phyloP scores from a whole-genome alignment of 2,888 invertebrate species.

The Podotricha telesiphe region DNA sequence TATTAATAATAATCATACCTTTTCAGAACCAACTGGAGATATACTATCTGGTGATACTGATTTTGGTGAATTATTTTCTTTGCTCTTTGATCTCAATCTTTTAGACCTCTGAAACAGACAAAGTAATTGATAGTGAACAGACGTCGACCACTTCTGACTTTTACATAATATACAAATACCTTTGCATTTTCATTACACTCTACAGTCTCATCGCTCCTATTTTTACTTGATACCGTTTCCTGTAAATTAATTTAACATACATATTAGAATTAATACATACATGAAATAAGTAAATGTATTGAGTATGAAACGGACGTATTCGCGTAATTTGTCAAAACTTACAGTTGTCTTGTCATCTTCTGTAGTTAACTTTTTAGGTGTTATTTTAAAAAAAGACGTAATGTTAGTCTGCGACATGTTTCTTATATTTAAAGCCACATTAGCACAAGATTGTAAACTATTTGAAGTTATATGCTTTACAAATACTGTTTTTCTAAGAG shows the following conservation, averaged over 20 bases:
- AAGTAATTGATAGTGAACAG: neutral
- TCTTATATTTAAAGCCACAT: slow-evolving; percentile 40
- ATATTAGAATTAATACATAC: neutral
- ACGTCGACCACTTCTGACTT: neutral
- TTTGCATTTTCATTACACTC: slow-evolving; percentile 25
- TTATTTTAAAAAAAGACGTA: slow-evolving; percentile 73
- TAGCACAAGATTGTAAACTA: slow-evolving; percentile 20
- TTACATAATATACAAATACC: neutral
- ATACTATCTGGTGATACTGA: slow-evolving; percentile 43
- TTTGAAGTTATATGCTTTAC: neutral
- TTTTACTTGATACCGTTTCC: neutral
- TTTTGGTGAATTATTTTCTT: slow-evolving; percentile 58
- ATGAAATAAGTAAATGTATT: neutral
- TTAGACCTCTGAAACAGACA: slow-evolving; percentile 58
- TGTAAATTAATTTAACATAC: neutral
- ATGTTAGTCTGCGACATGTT: slow-evolving; percentile 77
- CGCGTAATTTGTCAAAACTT: slow-evolving; percentile 11
- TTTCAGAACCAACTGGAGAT: slow-evolving; percentile 46
- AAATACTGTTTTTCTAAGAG: neutral
- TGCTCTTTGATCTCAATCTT: slow-evolving; percentile 64
- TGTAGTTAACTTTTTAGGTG: slow-evolving; percentile 59
- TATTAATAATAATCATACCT: slow-evolving; percentile 39
- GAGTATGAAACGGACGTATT: neutral
- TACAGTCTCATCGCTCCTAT: slow-evolving; percentile 2
- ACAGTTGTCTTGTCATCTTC: slow-evolving; percentile 40